These are phyloP conservation scores for Helicoverpa zea DNA, from an alignment of 1,140 invertebrate species.

Conservation along the genomic window DNA sequence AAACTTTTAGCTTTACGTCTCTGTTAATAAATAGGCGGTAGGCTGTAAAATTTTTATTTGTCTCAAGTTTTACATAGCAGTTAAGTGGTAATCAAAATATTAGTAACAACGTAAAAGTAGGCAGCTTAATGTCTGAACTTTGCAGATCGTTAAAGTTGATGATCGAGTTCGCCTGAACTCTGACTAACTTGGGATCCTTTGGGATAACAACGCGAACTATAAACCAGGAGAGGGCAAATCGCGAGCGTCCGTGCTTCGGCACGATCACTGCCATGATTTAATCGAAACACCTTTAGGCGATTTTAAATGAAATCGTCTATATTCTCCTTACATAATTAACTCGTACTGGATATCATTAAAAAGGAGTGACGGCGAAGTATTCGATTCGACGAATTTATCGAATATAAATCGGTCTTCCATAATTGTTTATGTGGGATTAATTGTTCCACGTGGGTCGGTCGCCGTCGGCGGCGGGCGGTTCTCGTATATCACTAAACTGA, in stretches of 20 bases:
- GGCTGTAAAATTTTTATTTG: not conserved
- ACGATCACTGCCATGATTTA: slow-evolving; percentile 52
- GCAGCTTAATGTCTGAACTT: slow-evolving; percentile 68
- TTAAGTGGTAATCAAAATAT: slow-evolving; percentile 62
- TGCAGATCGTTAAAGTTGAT: slow-evolving; percentile 77
- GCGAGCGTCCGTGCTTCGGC: not conserved
- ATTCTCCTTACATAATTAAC: slow-evolving; percentile 67
- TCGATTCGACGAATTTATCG: slow-evolving; percentile 71
- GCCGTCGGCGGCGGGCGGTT: slow-evolving; percentile 58
- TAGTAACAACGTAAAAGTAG: slow-evolving; percentile 65
- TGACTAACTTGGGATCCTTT: slow-evolving; percentile 72
- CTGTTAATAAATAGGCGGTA: not conserved
- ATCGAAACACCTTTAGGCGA: slow-evolving; percentile 64
- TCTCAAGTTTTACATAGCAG: slow-evolving; percentile 1
- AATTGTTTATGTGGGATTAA: slow-evolving; percentile 80
- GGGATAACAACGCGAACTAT: slow-evolving; percentile 74
- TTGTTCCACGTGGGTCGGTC: slow-evolving; percentile 63
- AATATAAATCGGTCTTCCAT: slow-evolving; percentile 70
- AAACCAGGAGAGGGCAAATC: slow-evolving; percentile 52
- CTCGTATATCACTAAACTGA: slow-evolving; percentile 75
- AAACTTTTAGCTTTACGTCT: not conserved
- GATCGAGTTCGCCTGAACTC: slow-evolving; percentile 75
- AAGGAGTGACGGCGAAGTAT: slow-evolving; percentile 59
- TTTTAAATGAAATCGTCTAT: slow-evolving; percentile 69
- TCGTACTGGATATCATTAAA: slow-evolving; percentile 69